Conservation (phyloP, 2,797 vertebrate genomes). For the Diceros bicornis region DNA sequence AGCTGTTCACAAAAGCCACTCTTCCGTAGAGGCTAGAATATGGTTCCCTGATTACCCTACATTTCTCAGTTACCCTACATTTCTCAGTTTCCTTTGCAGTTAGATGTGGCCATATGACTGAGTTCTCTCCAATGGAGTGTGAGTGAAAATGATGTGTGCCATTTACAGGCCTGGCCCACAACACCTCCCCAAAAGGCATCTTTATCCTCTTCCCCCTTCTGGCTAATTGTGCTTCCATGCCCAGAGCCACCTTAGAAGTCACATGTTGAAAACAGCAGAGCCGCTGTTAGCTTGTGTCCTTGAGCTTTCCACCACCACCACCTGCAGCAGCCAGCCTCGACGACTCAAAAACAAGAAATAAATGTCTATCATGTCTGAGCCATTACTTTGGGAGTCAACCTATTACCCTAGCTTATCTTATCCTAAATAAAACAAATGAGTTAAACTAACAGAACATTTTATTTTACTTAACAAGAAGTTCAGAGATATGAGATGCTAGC, state of each 20-base stretch:
- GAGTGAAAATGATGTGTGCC: not conserved
- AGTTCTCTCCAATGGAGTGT: not conserved
- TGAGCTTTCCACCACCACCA: not conserved
- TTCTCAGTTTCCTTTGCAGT: not conserved
- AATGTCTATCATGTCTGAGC: not conserved
- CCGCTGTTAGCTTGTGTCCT: not conserved
- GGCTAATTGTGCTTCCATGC: not conserved
- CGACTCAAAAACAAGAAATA: not conserved
- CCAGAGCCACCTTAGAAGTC: not conserved
- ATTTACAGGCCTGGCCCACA: not conserved
- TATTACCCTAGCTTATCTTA: not conserved
- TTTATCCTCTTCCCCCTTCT: not conserved
- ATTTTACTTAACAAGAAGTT: not conserved
- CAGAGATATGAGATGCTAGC: not conserved
- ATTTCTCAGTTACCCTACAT: not conserved
- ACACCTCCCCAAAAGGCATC: not conserved
- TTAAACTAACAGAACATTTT: not conserved
- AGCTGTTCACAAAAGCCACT: not conserved
- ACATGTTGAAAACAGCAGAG: not conserved
- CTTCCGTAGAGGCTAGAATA: not conserved
- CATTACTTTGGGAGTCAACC: not conserved
- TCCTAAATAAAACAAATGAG: not conserved
- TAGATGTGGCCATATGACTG: not conserved
- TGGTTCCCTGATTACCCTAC: not conserved
- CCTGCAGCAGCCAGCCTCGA: not conserved